Percentiles rank a stretch among this genome's conserved stretches.
These are phyloP conservation scores for Parazoanthus atlanticus DNA, from an alignment of 92 coral and sea anemone species.

Conservation along the genomic window DNA sequence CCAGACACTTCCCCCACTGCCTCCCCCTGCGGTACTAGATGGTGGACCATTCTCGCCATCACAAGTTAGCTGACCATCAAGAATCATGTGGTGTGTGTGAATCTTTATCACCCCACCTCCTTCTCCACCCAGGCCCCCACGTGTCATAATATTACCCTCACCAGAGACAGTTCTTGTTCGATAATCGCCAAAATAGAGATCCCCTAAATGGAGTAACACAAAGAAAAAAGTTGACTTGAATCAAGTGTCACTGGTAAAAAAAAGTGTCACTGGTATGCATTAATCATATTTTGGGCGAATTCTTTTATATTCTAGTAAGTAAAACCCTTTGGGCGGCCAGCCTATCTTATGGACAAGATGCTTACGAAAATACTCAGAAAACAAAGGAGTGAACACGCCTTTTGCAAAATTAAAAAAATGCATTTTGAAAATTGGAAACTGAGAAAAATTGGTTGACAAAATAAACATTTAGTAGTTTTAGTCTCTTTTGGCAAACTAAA, in stretches of 20 bases:
- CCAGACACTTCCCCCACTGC: conserved; percentile 82
- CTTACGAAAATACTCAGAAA: too few relatives aligned
- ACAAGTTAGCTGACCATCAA: conserved; percentile 70
- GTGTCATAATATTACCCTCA: conserved; percentile 48
- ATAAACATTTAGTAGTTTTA: too few relatives aligned
- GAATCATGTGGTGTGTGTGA: conserved; percentile 64
- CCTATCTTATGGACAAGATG: too few relatives aligned
- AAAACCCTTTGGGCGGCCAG: too few relatives aligned
- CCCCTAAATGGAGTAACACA: conserved; percentile 42
- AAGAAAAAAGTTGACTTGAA: not conserved
- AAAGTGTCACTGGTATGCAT: not conserved
- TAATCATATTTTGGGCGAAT: too few relatives aligned
- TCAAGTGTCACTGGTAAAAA: not conserved
- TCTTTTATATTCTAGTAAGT: too few relatives aligned
- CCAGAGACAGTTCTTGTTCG: conserved; percentile 51
- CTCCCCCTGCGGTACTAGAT: conserved; percentile 69
- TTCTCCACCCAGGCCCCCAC: conserved; percentile 70
- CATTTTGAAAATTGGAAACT: too few relatives aligned
- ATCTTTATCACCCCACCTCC: conserved; percentile 70
- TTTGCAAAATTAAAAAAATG: too few relatives aligned
- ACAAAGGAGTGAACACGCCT: too few relatives aligned
- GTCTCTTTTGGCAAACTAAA: too few relatives aligned
- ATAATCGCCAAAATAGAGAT: conserved; percentile 69
- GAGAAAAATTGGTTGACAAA: too few relatives aligned
- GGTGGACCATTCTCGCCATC: conserved; percentile 71